Evolutionary conservation across 2,797 vertebrate genomes (phyloP), one percentile per base, ranked within the genome.

Genomic region (Eupleurogrammus muticus): DNA sequence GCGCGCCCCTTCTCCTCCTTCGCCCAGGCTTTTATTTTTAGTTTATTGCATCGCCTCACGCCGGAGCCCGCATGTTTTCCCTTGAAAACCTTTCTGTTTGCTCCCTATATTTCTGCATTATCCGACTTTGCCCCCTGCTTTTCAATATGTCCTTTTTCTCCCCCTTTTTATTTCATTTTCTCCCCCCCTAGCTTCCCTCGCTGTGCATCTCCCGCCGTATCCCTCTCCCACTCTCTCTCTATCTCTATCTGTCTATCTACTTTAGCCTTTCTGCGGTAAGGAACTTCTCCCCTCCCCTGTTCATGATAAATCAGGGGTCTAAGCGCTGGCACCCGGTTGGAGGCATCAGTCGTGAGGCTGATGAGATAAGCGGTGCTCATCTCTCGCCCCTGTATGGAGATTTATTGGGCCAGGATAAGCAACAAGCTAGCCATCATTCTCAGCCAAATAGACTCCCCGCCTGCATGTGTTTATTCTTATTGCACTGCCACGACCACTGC

Each of bases 391-490:
- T 93, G 94, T 94, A 95, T 95, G 95, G 95, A 96, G 96, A 97
- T 98, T 96, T 97, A 98, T 97, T 95, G 95, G 92, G 94, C 94
- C 94, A 93, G 93, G 94, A 95, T 95, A 95, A 95, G 95, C 95
- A 95, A 90, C 94, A 92, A 95, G 94, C 93, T 93, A 93, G 93
- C 93, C 96, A 96, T 96, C 95, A 93, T 89, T 96, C 95, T 96
- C 95, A 86, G 90, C 94, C 94, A 94, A 96, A 95, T 94, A 95
- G 95, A 96, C 95, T 91, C 88, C 81, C 84, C 82, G 95, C 94
- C 94, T 92, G 92, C 93, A 94, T 95, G 95, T 95, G 95, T 96
- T 96, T 95, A 95, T 97, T 96, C 95, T 96, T 95, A 96, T 95
- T 96, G 95, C 95, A 88, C 94, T 94, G 93, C 89, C 89, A 85